Conservation (phyloP, 2,888 invertebrate genomes). For the Chaitophorus viminalis region DNA sequence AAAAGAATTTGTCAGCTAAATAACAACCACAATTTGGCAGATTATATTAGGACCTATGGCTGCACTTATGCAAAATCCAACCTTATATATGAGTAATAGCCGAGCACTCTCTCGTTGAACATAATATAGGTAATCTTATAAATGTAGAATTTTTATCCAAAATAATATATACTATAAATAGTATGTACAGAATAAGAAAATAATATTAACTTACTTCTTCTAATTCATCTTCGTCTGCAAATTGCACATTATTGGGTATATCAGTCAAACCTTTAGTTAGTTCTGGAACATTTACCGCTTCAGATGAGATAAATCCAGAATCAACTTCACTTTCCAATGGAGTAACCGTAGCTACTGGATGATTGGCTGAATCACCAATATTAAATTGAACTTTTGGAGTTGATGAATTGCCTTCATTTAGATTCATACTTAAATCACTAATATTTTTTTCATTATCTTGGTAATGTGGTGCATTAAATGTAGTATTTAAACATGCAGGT, state of each 20-base stretch:
- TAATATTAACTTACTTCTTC: conserved; percentile 43
- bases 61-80: too few relatives aligned
- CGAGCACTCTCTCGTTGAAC: too few relatives aligned
- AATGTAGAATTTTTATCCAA: too few relatives aligned
- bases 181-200: not conserved
- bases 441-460: conserved; percentile 18
- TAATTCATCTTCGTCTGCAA: conserved; percentile 59
- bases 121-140: too few relatives aligned
- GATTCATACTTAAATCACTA: conserved; percentile 39
- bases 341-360: conserved; percentile 21
- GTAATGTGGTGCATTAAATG: conserved; percentile 6
- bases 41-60: too few relatives aligned
- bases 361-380: conserved; percentile 58
- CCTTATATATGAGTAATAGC: too few relatives aligned
- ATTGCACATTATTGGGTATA: conserved; percentile 45
- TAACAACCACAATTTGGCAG: too few relatives aligned
- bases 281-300: conserved; percentile 64
- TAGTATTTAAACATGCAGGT: not conserved
- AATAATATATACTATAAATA: too few relatives aligned
- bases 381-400: conserved; percentile 60
- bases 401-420: conserved; percentile 57
- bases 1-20: too few relatives aligned
- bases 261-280: conserved; percentile 63
- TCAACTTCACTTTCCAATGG: conserved; percentile 65
- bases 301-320: conserved; percentile 66